Evolutionary conservation across 2,888 invertebrate species (phyloP), one percentile per base, ranked within the genome.

Genomic region (Pterobdella sp.): DNA sequence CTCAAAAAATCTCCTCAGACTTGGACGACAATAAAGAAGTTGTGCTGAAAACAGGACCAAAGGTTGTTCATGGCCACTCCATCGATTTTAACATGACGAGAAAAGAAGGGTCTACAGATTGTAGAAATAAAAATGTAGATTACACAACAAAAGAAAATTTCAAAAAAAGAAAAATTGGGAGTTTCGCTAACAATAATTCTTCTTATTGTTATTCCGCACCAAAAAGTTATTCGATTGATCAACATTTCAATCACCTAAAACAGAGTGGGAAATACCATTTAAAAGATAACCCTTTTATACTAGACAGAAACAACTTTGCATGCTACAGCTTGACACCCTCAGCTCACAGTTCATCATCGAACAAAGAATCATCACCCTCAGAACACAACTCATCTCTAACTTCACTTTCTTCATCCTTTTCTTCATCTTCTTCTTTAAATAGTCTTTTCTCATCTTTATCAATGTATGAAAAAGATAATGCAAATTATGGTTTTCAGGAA

Each of bases 281-380:
- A 7, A 22, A 42, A 42, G 10, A 42, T 14, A 42, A 22, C 49
- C n/a, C n/a, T n/a, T n/a, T n/a, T n/a, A n/a, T n/a, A n/a, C n/a
- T n/a, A n/a, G n/a, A n/a, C n/a, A n/a, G n/a, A n/a, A 7, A 18
- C 42, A 42, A 42, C 42, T 14, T 42, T 7, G 60, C n/a, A 3
- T 26, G 26, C 14, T 18, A 56, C 60, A n/a, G 60, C 26, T 22
- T 56, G 10, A 56, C 60, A 18, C 26, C 60, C 4, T 56, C 60
- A 22, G 10, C 60, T 7, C 60, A 56, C 60, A 56, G 60, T 22
- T 56, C 60, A 7, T 56, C 60, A 4, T 56, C 60, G n/a, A 56
- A 56, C n/a, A 56, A 56, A 22, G 60, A 56, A n/a, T 56, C 60
- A n/a, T 56, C 60, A 26, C 60, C 60, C 18, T 56, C 60, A 3